A percentile compares a stretch with the other conserved stretches of the same genome.
phyloP scores from a whole-genome alignment of 53 echinoderm and acorn worm species.

The Echinometra lucunter region DNA sequence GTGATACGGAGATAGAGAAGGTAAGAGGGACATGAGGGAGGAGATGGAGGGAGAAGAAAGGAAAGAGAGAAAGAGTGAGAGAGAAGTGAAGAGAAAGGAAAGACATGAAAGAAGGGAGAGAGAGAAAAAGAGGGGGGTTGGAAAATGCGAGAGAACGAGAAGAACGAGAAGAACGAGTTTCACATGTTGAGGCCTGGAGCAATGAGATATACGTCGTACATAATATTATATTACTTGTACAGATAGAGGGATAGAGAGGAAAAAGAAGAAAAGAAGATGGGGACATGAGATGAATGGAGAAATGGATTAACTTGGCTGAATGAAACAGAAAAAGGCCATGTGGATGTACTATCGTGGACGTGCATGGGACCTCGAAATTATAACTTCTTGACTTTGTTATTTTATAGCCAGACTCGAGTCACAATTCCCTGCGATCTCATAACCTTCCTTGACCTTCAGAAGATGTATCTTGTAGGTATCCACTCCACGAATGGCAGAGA shows the following conservation, averaged over 20 bases:
- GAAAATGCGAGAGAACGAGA: no score
- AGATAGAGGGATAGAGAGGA: no score
- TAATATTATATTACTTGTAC: no score
- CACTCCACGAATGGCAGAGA: background rate
- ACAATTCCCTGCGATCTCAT: background rate
- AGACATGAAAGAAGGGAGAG: background rate
- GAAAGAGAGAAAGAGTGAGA: background rate
- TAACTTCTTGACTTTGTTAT: slow-evolving; percentile 17
- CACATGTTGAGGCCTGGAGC: no score
- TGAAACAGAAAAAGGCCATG: background rate
- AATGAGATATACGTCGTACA: no score
- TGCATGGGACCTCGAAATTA: background rate
- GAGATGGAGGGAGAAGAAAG: background rate
- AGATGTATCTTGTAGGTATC: background rate
- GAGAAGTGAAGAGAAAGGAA: background rate
- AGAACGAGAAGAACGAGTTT: background rate
- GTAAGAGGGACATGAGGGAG: background rate
- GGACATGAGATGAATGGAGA: background rate
- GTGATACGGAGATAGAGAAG: background rate
- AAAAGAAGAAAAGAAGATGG: background rate
- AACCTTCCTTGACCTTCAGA: background rate
- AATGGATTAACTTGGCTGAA: slow-evolving; percentile 15
- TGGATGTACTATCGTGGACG: background rate
- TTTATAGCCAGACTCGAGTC: slow-evolving; percentile 15
- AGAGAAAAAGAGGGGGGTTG: background rate